Conservation (phyloP, 2,888 invertebrate species). For the Proisotoma minuta region DNA sequence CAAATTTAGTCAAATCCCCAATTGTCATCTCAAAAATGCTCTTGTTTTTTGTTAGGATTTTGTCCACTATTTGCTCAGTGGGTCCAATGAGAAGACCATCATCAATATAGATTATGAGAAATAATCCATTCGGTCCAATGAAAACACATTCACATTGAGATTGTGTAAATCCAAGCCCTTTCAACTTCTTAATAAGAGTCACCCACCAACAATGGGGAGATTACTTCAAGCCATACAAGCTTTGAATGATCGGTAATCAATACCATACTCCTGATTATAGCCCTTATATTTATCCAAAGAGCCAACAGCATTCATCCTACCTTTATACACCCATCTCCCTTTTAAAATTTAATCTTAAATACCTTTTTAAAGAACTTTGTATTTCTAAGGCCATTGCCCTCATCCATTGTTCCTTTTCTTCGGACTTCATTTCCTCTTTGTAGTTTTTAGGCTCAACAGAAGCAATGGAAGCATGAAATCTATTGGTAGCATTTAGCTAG, state of each 20-base stretch:
- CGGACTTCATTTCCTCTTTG: not conserved
- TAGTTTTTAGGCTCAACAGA: not conserved
- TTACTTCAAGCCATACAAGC: slow-evolving; percentile 46
- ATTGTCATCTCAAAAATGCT: slow-evolving; percentile 14
- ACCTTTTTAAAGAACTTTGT: not conserved
- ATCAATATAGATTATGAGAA: slow-evolving; percentile 41
- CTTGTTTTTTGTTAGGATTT: not conserved
- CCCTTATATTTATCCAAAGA: slow-evolving; percentile 10
- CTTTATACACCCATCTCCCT: slow-evolving; percentile 17
- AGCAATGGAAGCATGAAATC: no score
- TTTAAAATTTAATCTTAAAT: slow-evolving; percentile 7
- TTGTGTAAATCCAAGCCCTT: not conserved
- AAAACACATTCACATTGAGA: not conserved
- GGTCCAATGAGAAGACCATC: slow-evolving; percentile 26
- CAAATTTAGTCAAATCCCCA: slow-evolving; percentile 13
- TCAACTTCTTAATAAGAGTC: slow-evolving; percentile 21
- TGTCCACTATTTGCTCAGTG: not conserved
- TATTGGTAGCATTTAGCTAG: no score
- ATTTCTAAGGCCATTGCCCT: slow-evolving; percentile 12
- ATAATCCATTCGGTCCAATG: no score
- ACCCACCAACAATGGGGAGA: slow-evolving; percentile 39
- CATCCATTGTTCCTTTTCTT: not conserved
- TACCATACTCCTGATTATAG: slow-evolving; percentile 16
- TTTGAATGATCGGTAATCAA: slow-evolving; percentile 28
- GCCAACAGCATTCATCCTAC: slow-evolving; percentile 17